A percentile compares a stretch with the other conserved stretches of the same genome.
phyloP scores from a whole-genome alignment of 1,140 invertebrate genomes.

The Drosophila aff. region DNA sequence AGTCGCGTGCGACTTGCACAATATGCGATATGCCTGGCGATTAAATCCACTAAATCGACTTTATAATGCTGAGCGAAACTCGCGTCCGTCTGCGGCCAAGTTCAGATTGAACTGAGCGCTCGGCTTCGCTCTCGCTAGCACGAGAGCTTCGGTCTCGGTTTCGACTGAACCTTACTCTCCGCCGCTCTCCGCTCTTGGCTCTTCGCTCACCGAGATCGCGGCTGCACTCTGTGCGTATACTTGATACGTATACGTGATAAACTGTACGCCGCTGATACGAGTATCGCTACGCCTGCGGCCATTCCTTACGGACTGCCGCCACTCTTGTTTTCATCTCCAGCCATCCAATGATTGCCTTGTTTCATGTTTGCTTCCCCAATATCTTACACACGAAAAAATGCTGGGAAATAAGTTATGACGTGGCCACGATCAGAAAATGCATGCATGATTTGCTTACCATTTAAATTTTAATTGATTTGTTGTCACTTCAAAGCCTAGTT shows the following conservation, averaged over 20 bases:
- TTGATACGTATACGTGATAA: constrained; percentile 45
- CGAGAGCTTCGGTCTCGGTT: constrained; percentile 16
- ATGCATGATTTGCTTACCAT: no score
- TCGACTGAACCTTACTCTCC: constrained; percentile 9
- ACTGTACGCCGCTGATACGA: constrained; percentile 23
- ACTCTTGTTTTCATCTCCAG: constrained; percentile 57
- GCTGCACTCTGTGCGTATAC: constrained; percentile 30
- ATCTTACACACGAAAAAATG: background rate
- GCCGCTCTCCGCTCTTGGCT: constrained; percentile 1
- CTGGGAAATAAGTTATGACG: background rate
- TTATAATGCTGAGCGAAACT: background rate
- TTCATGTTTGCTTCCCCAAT: constrained; percentile 10
- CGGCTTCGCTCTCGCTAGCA: constrained; percentile 2
- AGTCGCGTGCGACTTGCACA: constrained; percentile 64
- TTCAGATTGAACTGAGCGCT: constrained; percentile 51
- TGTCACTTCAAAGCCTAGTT: no score
- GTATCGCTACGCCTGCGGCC: constrained; percentile 3
- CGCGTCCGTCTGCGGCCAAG: constrained; percentile 52
- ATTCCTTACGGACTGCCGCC: constrained; percentile 16
- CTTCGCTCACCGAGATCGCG: constrained; percentile 19
- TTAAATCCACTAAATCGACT: background rate
- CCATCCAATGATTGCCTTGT: constrained; percentile 38
- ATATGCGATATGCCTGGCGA: constrained; percentile 20
- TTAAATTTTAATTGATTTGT: background rate
- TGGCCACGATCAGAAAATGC: background rate